Conservation (phyloP, 1,140 invertebrate genomes). For the Trichonephila clavata region DNA sequence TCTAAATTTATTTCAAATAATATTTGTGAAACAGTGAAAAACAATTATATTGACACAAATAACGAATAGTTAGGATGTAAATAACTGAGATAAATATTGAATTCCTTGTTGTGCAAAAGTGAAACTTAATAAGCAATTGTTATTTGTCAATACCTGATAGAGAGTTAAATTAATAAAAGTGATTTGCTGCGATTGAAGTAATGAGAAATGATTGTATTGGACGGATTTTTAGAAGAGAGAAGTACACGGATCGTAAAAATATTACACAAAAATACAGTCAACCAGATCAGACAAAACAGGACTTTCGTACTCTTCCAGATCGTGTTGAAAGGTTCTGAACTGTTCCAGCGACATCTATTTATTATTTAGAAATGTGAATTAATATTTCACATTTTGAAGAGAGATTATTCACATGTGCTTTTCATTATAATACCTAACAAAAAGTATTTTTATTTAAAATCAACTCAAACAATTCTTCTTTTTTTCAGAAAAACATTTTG, state of each 20-base stretch:
- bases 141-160: not conserved
- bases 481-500: not conserved
- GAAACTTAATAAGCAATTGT: not conserved
- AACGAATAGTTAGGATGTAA: too few relatives aligned
- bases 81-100: not conserved
- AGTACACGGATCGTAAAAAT: not conserved
- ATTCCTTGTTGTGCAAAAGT: not conserved
- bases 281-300: conserved; percentile 21
- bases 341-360: not conserved
- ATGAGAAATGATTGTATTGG: not conserved
- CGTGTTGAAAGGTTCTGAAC: conserved; percentile 7
- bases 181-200: not conserved
- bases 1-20: too few relatives aligned
- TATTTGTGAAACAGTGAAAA: too few relatives aligned
- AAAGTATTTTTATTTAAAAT: not conserved
- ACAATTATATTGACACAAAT: too few relatives aligned
- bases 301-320: conserved; percentile 14
- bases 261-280: not conserved
- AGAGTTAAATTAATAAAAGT: not conserved
- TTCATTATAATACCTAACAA: not conserved
- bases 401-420: not conserved
- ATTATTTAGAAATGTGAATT: not conserved
- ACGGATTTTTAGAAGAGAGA: not conserved
- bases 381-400: too few relatives aligned
- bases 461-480: not conserved